Percentiles rank a stretch among this genome's conserved stretches.
Conservation (phyloP, 2,888 invertebrate species). For the Rhamnusium bicolor region DNA sequence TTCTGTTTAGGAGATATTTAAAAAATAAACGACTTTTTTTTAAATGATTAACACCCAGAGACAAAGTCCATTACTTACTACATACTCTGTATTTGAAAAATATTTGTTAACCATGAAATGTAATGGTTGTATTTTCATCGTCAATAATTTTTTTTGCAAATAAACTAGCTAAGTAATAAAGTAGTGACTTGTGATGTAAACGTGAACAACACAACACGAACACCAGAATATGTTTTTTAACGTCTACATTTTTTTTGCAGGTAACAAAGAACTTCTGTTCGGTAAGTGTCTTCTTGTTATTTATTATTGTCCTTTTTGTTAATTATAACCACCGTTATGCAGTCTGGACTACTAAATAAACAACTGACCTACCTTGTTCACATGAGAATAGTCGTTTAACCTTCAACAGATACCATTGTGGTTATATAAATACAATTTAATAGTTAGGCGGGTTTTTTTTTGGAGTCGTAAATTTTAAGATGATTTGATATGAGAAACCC, state of each 20-base stretch:
- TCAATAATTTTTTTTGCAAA: too few species aligned
- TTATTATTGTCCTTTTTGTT: neutral
- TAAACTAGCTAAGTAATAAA: too few species aligned
- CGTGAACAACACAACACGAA: neutral
- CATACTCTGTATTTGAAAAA: too few species aligned
- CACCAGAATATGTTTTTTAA: neutral
- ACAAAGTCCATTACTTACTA: too few species aligned
- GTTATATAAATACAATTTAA: neutral
- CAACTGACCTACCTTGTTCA: neutral
- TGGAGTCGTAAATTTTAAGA: neutral
- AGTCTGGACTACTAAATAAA: neutral
- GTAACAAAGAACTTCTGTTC: constrained; percentile 14
- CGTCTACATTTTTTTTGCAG: constrained; percentile 13
- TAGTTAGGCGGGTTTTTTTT: neutral
- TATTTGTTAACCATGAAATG: too few species aligned
- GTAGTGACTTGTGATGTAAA: neutral
- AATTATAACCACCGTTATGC: neutral
- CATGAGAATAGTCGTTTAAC: neutral
- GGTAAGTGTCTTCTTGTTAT: constrained; percentile 13
- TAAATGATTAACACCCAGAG: too few species aligned
- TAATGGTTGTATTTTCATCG: too few species aligned
- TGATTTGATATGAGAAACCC: too few species aligned
- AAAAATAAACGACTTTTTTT: too few species aligned
- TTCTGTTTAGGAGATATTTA: too few species aligned
- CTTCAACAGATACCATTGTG: neutral